Evolutionary conservation across 2,888 invertebrate species (phyloP), one percentile per base, ranked within the genome.

Genomic region (Mactromeris polynyma): DNA sequence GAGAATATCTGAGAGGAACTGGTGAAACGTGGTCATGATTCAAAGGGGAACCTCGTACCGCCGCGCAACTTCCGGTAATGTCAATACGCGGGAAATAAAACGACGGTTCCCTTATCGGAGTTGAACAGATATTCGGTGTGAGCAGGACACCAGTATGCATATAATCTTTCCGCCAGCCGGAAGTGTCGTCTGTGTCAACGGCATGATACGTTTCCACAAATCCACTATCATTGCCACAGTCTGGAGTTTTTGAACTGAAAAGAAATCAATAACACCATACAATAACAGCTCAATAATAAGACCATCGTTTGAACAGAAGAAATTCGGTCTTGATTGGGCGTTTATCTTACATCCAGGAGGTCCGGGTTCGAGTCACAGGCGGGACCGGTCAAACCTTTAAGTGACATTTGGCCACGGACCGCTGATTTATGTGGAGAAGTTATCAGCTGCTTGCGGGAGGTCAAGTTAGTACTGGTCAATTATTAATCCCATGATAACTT

Each of bases 161-260:
- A 21, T 42, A 73, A 31, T 73, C 31, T 21, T 83, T 64, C 33
- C 82, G 31, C 83, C 73, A 77, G 1, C 26, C 33, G 40, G 64
- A 73, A 36, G n/a, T 36, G 21, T 86, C 86, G 33, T 86, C 86
- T 26, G 21, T 19, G 19, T 81, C 85, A 14, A n/a, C 21, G 31
- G 78, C 17, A 11, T 69, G 83, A 79, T 78, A 82, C 26, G 81
- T 64, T 54, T 90, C 90, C 17, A 85, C 78, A 81, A 88, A 90
- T 17, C 90, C 90, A 85, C 90, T 90, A 77, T 90, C 90, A 58
- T 90, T 83, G 33, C 84, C 88, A 69, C 40, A 64, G 40, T 73
- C n/a, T n/a, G 58, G 21, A 21, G 83, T 42, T 14, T 69, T 79
- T 19, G 81, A 78, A 58, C 84, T 85, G 38, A 46, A 89, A 86